Conservation (phyloP, 2,113 vertebrate genomes). For the Prunella himalayana region DNA sequence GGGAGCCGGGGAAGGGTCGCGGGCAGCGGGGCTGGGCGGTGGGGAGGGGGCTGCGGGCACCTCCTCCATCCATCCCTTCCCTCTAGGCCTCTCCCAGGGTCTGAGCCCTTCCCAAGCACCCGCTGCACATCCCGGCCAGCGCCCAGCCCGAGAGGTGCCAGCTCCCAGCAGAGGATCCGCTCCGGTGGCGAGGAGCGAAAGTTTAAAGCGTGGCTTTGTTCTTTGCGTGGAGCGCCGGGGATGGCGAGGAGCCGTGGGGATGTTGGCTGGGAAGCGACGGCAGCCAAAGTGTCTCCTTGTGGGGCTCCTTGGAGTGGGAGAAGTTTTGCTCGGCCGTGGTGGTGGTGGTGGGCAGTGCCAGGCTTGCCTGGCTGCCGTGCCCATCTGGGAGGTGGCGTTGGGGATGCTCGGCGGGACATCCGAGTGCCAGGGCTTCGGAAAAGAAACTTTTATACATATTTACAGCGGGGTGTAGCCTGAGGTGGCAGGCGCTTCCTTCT, state of each 20-base stretch:
- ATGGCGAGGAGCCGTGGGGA: neutral
- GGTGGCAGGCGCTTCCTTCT: neutral
- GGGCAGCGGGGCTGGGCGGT: neutral
- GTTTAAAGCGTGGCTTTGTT: slow-evolving; percentile 49
- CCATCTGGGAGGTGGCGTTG: neutral
- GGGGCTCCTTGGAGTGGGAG: neutral
- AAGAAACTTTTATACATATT: neutral
- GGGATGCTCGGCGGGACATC: neutral
- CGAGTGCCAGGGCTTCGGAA: accelerated
- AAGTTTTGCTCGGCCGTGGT: neutral
- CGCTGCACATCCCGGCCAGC: neutral
- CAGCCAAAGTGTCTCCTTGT: neutral
- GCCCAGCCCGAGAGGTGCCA: slow-evolving; percentile 6
- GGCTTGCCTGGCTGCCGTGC: neutral
- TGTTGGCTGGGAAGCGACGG: neutral
- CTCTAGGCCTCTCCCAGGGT: slow-evolving; percentile 42
- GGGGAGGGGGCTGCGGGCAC: neutral
- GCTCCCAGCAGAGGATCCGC: neutral
- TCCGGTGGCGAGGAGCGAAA: slow-evolving; percentile 37
- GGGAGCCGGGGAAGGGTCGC: slow-evolving; percentile 37
- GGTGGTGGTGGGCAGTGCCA: neutral
- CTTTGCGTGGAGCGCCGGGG: neutral
- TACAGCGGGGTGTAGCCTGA: accelerated
- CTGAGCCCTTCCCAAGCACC: neutral
- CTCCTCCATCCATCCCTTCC: neutral